Evolutionary conservation across 1,140 invertebrate genomes (phyloP).

Genomic region (Solen grandis): DNA sequence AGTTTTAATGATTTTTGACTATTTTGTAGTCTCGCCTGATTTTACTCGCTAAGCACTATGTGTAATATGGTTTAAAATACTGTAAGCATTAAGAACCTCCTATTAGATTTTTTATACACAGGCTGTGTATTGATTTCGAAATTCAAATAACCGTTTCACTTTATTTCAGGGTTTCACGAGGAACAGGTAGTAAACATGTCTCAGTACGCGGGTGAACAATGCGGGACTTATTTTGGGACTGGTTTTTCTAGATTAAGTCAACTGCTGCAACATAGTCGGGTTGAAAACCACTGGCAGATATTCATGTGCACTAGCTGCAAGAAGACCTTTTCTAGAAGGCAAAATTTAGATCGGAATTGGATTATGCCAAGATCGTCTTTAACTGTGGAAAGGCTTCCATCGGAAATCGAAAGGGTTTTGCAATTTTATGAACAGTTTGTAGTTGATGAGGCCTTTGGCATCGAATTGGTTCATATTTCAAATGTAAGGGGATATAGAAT

Average conservation of each 20-base stretch:
- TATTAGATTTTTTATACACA: not conserved
- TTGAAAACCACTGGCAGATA: constrained; percentile 27
- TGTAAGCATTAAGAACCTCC: too few relatives aligned
- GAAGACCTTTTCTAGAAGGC: constrained; percentile 19
- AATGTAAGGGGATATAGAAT: constrained; percentile 7
- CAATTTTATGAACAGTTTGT: constrained; percentile 29
- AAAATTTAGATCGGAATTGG: constrained; percentile 28
- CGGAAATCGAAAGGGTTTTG: constrained; percentile 9
- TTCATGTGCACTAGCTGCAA: constrained; percentile 17
- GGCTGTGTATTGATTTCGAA: not conserved
- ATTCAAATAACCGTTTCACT: not conserved
- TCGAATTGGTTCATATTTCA: constrained; percentile 11
- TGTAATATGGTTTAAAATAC: too few relatives aligned
- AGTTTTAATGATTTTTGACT: too few relatives aligned
- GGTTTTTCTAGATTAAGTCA: not conserved
- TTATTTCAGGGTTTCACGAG: too few relatives aligned
- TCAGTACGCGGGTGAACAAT: constrained; percentile 8
- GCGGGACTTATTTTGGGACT: not conserved
- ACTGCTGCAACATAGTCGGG: constrained; percentile 16
- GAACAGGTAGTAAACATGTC: constrained; percentile 6
- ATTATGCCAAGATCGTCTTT: constrained; percentile 7
- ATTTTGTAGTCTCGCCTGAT: constrained; percentile 27
- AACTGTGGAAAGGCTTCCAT: not conserved
- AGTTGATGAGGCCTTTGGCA: constrained; percentile 23
- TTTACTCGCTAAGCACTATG: too few relatives aligned